Base-by-base conservation (phyloP, 2,113 vertebrate genomes). In the Oenanthe oenanthe region DNA sequence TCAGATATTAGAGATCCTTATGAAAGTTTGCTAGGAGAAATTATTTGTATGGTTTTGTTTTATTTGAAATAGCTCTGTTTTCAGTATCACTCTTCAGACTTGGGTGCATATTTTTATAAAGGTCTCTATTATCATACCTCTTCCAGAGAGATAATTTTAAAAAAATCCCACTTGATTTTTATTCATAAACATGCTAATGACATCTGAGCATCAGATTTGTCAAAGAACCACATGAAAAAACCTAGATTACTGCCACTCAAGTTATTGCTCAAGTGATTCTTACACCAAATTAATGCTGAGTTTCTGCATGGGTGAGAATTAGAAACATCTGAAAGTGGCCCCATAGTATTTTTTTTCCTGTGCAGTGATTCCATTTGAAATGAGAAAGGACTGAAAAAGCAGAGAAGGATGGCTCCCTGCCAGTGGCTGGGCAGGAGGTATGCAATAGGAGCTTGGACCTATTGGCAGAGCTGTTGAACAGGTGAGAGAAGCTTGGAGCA, bases 251-350 rank as follows among this genome's bases (percentile, higher is more conserved):
- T 89, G 9, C 22, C 57, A 26, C 14, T 9, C 25, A 72, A 82
- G 13, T 45, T 85, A 88, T 72, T 89, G 61, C 19, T 95, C 61
- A 81, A 67, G 65, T 65, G 61, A 50, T 34, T 75, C n/a, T 89
- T 65, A 12, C 18, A 73, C 9, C 1, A 9, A 72, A 76, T 89
- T 70, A 87, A 79, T 50, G 42, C 19, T 73, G 84, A 85, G 24
- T 85, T 92, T 95, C 79, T 87, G 43, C 65, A 29, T 43, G 77
- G 19, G 18, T 58, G 74, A 93, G 58, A 88, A 84, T 60, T 84
- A 83, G 28, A 40, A 81, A 66, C 54, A 89, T 57, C 45, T 75
- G 73, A 65, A 75, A 87, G 26, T 31, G 57, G 34, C n/a, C 24
- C 17, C 16, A 47, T 20, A 36, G 18, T 32, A 32, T 28, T 66